Conservation (phyloP, 2,113 vertebrate species). For the Nipponia nippon region DNA sequence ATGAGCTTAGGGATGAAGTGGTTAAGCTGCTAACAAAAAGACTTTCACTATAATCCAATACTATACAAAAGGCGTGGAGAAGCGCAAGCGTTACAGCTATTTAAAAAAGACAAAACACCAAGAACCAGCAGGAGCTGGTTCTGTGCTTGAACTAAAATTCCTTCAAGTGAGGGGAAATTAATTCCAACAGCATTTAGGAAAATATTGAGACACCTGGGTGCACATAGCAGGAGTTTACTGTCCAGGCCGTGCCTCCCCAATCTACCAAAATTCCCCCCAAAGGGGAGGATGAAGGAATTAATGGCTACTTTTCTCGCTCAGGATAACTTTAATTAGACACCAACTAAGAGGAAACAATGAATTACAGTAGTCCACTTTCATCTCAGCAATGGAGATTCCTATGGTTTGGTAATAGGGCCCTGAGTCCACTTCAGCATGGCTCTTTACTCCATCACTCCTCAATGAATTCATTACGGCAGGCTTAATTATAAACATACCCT, state of each 20-base stretch:
- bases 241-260: background rate
- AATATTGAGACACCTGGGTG: background rate
- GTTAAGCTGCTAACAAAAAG: slow-evolving; percentile 43
- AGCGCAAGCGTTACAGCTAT: background rate
- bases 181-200: background rate
- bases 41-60: background rate
- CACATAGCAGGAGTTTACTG: background rate
- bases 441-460: background rate
- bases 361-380: background rate
- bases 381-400: background rate
- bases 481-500: background rate
- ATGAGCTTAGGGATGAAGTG: slow-evolving; percentile 23
- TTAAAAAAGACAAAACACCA: background rate
- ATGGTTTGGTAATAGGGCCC: background rate
- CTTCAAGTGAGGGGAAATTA: background rate
- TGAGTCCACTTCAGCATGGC: background rate
- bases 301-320: background rate
- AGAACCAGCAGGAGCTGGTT: background rate
- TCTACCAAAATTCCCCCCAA: background rate
- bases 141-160: background rate
- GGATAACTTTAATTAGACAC: background rate
- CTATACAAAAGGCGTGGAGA: slow-evolving; percentile 22
- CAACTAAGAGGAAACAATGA: background rate
- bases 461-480: background rate
- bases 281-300: background rate